Percentiles rank a stretch among this genome's conserved stretches.
phyloP scores from a whole-genome alignment of 2,113 vertebrate genomes.

The Callospermophilus lateralis region DNA sequence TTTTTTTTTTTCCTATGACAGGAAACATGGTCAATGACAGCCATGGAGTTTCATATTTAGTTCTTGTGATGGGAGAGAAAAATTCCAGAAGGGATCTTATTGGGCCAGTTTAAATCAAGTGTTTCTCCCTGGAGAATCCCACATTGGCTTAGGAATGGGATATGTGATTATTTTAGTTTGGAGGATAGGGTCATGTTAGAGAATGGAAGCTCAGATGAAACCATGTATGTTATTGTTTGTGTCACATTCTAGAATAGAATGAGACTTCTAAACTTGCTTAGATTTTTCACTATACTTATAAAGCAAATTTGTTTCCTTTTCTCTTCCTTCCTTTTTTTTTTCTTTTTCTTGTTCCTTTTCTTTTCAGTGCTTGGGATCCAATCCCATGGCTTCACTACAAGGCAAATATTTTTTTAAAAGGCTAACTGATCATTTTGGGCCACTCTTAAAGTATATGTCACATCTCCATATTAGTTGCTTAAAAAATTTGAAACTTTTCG shows the following conservation, averaged over 20 bases:
- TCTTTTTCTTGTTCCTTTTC: background rate
- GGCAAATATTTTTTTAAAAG: constrained; percentile 73
- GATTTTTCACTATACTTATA: background rate
- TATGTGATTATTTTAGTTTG: background rate
- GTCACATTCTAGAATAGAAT: background rate
- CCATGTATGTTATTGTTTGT: background rate
- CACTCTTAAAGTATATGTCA: constrained; percentile 69
- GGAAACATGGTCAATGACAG: background rate
- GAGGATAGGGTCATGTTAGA: background rate
- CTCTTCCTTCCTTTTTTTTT: background rate
- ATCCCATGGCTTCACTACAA: background rate
- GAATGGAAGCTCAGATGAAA: background rate
- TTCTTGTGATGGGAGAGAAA: constrained; percentile 20
- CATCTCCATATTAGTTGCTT: constrained; percentile 66
- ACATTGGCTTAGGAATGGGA: background rate
- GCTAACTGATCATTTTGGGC: constrained; percentile 57
- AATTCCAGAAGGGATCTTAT: background rate
- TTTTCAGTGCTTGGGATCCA: background rate
- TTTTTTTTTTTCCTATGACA: background rate
- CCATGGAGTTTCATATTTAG: background rate
- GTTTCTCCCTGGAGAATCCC: background rate
- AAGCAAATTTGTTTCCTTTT: background rate
- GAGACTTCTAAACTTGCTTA: constrained; percentile 36
- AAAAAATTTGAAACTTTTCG: constrained; percentile 78
- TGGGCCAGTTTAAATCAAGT: background rate